A percentile compares a stretch with the other conserved stretches of the same genome.
phyloP scores from a whole-genome alignment of 2,888 invertebrate genomes.

The Deilephila porcellus region DNA sequence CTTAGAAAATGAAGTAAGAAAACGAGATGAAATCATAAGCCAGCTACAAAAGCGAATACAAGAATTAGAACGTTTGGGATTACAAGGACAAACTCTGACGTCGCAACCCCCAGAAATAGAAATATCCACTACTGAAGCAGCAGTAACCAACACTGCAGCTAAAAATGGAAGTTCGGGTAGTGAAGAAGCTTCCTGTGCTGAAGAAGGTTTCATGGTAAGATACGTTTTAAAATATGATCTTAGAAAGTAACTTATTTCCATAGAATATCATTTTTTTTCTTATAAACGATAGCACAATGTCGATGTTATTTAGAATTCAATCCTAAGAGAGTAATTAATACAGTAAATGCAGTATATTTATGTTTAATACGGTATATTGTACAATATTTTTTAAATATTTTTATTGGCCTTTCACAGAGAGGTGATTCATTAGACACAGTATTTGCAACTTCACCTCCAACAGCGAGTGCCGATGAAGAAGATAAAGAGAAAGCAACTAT shows the following conservation, averaged over 20 bases:
- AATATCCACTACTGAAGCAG: conserved; percentile 33
- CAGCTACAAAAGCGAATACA: conserved; percentile 90
- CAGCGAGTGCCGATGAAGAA: conserved; percentile 66
- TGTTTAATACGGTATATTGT: no score
- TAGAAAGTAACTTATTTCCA: no score
- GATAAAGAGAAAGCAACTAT: conserved; percentile 52
- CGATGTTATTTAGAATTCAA: no score
- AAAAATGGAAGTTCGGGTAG: conserved; percentile 78
- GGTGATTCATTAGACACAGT: conserved; percentile 89
- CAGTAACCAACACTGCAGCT: conserved; percentile 44
- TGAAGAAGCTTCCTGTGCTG: conserved; percentile 73
- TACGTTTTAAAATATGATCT: neutral
- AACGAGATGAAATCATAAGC: conserved; percentile 91
- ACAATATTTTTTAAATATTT: no score
- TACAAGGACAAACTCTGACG: conserved; percentile 48
- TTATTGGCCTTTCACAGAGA: conserved; percentile 72
- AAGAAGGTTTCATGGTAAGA: conserved; percentile 81
- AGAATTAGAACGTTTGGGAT: conserved; percentile 85
- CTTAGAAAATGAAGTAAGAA: conserved; percentile 91
- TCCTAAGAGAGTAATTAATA: no score
- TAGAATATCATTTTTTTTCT: no score
- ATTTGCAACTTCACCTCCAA: conserved; percentile 86
- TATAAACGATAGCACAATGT: no score
- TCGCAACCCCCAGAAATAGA: conserved; percentile 43
- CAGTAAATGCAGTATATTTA: no score